Percentiles rank a stretch among this genome's conserved stretches.
These are phyloP conservation scores for Euleptes europaea DNA, from an alignment of 2,113 vertebrate species.

Conservation along the genomic window DNA sequence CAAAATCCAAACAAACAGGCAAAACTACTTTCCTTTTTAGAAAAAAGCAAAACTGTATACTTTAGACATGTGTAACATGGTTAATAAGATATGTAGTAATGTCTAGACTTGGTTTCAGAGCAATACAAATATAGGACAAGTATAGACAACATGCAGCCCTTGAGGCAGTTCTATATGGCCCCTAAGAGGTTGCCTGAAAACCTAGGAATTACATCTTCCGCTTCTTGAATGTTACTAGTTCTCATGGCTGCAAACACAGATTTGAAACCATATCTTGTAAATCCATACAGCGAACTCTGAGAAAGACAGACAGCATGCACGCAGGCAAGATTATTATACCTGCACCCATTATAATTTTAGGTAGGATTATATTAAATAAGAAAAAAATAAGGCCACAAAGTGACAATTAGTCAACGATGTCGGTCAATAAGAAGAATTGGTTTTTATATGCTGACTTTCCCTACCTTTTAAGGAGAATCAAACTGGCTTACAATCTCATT, in stretches of 20 bases:
- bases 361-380: too few relatives aligned
- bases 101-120: constrained; percentile 31
- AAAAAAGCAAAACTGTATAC: constrained; percentile 12
- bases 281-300: background rate
- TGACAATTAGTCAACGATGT: too few relatives aligned
- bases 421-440: too few relatives aligned
- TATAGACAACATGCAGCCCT: background rate
- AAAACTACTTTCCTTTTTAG: constrained; percentile 2
- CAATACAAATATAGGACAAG: constrained; percentile 45
- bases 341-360: too few relatives aligned
- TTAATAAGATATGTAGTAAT: constrained; percentile 36
- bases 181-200: background rate
- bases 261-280: background rate
- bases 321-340: too few relatives aligned
- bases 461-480: too few relatives aligned
- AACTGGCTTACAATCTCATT: too few relatives aligned
- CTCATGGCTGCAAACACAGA: background rate
- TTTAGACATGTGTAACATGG: constrained; percentile 26
- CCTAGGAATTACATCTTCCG: background rate
- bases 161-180: background rate
- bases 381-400: too few relatives aligned
- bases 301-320: too few relatives aligned
- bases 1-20: constrained; percentile 58
- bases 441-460: too few relatives aligned
- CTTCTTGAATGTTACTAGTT: background rate